A percentile compares a stretch with the other conserved stretches of the same genome.
phyloP scores from a whole-genome alignment of 23 tunicate genomes.

The Ciona savignyi region DNA sequence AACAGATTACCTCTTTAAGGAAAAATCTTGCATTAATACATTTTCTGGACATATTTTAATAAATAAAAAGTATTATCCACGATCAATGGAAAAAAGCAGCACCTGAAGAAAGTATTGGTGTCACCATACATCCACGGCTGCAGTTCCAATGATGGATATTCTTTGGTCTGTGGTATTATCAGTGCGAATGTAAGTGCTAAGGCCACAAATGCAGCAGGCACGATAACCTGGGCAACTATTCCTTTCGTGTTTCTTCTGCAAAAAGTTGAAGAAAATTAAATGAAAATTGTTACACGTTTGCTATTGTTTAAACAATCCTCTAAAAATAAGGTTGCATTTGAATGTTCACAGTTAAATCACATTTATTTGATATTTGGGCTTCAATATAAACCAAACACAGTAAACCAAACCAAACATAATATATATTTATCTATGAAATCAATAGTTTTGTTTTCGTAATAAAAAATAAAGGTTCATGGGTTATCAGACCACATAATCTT shows the following conservation, averaged over 20 bases:
- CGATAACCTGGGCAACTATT: conserved; percentile 71
- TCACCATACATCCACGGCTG: conserved; percentile 99
- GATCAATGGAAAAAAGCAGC: too few relatives aligned
- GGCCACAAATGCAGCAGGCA: conserved; percentile 86
- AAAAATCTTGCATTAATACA: too few relatives aligned
- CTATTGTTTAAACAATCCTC: too few relatives aligned
- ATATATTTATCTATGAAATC: not conserved
- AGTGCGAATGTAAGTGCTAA: conserved; percentile 70
- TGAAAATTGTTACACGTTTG: too few relatives aligned
- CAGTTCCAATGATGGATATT: conserved; percentile 64
- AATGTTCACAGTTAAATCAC: too few relatives aligned
- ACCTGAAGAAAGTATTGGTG: conserved; percentile 83
- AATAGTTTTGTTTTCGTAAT: not conserved
- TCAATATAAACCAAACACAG: too few relatives aligned
- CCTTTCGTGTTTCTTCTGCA: conserved; percentile 91
- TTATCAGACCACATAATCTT: not conserved
- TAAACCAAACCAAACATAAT: not conserved
- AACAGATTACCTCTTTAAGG: too few relatives aligned
- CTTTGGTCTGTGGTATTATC: conserved; percentile 56
- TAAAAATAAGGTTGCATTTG: too few relatives aligned
- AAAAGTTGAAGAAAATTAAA: too few relatives aligned
- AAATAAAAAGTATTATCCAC: too few relatives aligned
- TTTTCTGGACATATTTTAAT: too few relatives aligned
- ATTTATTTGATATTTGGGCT: too few relatives aligned
- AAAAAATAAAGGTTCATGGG: not conserved